Percentiles rank a stretch among this genome's conserved stretches.
phyloP scores from a whole-genome alignment of 1,140 invertebrate genomes.

The Drosophila murphyi region DNA sequence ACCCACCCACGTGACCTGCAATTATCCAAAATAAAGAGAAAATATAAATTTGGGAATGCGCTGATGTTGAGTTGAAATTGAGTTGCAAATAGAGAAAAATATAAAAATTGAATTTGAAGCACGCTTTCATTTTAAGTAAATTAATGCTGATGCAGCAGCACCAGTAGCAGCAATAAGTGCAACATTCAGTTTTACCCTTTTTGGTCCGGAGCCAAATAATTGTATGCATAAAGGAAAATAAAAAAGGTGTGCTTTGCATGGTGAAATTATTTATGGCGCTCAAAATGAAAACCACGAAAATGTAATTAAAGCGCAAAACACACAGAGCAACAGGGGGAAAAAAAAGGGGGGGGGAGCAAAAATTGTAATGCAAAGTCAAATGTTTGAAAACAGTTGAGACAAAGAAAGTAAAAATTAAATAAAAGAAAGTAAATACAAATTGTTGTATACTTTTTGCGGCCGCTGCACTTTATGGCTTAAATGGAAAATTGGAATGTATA shows the following conservation, averaged over 20 bases:
- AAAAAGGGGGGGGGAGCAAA: not conserved
- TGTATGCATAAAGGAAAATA: slow-evolving; percentile 24
- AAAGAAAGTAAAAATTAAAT: slow-evolving; percentile 31
- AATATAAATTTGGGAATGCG: slow-evolving; percentile 23
- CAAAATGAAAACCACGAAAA: slow-evolving; percentile 74
- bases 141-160: slow-evolving; percentile 53
- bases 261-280: slow-evolving; percentile 74
- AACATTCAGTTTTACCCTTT: slow-evolving; percentile 24
- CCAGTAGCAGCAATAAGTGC: not conserved
- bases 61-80: slow-evolving; percentile 28
- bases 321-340: slow-evolving; percentile 3
- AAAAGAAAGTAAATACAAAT: slow-evolving; percentile 30
- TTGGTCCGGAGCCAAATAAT: slow-evolving; percentile 22
- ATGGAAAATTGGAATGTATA: slow-evolving; percentile 37
- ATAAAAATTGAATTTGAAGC: slow-evolving; percentile 50
- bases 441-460: slow-evolving; percentile 52
- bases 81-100: slow-evolving; percentile 21
- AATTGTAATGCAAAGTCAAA: slow-evolving; percentile 74
- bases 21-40: slow-evolving; percentile 33
- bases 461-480: slow-evolving; percentile 71
- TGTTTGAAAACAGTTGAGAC: slow-evolving; percentile 36
- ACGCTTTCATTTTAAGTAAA: slow-evolving; percentile 43
- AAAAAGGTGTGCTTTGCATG: slow-evolving; percentile 21
- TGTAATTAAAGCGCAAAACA: slow-evolving; percentile 72
- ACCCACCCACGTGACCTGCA: slow-evolving; percentile 91